Percentiles rank a stretch among this genome's conserved stretches.
Conservation (phyloP, 2,888 invertebrate species). For the Nematopogon swammerdamellus region DNA sequence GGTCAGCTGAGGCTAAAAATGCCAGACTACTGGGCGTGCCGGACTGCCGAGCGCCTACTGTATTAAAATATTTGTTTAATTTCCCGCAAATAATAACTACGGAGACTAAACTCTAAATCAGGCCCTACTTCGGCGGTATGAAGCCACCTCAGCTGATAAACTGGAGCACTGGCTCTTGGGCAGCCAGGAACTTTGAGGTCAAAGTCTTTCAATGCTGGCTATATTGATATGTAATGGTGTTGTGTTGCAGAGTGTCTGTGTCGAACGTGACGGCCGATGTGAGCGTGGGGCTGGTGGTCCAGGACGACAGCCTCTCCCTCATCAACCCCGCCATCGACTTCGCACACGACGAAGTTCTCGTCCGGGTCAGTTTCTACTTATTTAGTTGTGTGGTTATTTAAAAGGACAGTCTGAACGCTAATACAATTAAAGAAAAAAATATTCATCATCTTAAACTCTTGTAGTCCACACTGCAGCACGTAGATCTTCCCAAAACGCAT, state of each 20-base stretch:
- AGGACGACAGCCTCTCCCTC: slow-evolving; percentile 54
- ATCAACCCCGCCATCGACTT: slow-evolving; percentile 56
- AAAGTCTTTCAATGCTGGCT: too few relatives aligned
- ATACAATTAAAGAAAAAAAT: too few relatives aligned
- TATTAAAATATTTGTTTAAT: not conserved
- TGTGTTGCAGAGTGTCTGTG: slow-evolving; percentile 50
- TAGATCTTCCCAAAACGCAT: too few relatives aligned
- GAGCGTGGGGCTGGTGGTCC: slow-evolving; percentile 49
- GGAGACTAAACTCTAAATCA: not conserved
- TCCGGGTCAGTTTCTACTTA: slow-evolving; percentile 44
- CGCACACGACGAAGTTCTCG: slow-evolving; percentile 46
- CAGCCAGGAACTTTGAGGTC: too few relatives aligned
- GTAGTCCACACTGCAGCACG: too few relatives aligned
- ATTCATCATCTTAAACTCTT: too few relatives aligned
- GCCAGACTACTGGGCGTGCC: too few relatives aligned
- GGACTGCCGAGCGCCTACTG: not conserved
- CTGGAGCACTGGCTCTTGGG: too few relatives aligned
- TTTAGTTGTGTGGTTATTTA: not conserved
- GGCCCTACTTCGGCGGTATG: not conserved
- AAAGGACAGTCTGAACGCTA: too few relatives aligned
- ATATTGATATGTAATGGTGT: too few relatives aligned
- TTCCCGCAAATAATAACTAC: slow-evolving; percentile 2
- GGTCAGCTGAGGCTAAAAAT: too few relatives aligned
- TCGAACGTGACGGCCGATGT: slow-evolving; percentile 54
- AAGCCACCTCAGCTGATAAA: too few relatives aligned